Base-by-base conservation (phyloP, 2,113 vertebrate species). In the Pyrgilauda ruficollis region DNA sequence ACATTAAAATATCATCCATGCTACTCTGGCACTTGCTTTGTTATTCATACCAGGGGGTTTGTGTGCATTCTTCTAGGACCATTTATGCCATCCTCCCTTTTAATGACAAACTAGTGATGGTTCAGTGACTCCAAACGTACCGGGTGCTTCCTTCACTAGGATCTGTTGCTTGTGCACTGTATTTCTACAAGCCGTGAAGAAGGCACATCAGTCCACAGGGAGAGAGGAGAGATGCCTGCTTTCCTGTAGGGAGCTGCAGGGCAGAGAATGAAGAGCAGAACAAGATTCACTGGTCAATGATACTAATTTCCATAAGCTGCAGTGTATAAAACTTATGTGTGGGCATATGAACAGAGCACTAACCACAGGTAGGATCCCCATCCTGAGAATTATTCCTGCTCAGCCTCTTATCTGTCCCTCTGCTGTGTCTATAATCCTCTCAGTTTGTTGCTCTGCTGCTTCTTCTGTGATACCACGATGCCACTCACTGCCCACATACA, bases 401-500 rank as follows among this genome's bases (percentile, higher is more conserved):
- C 31, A 62, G 52, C 74, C 33, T 43, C 61, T 67, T 47, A 8
- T 64, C 52, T 37, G 9, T 59, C 41, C 27, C 64, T 77, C 41
- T 56, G 63, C 39, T 37, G 26, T 33, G 21, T 39, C 31, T 78
- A 24, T 75, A 27, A 79, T 31, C 52, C 68, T 55, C 74, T 82
- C 7, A 9, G 22, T 70, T 9, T 47, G 31, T 52, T 52, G 14
- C 37, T 72, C 68, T 72, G 37, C 76, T 94, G 56, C 69, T 84
- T 1, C 27, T 92, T 90, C 66, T 50, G 86, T 64, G 77, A 35
- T 97, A 93, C 90, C 83, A 90, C 5, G 1, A 56, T 96, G 95
- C 96, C 96, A 87, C 96, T 92, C 86, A 26, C 95, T 90, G 93
- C 88, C 86, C 75, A 3, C 80, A 94, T 33, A 28, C 90, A 75